Evolutionary conservation across 2,888 invertebrate genomes (phyloP).

Genomic region (Chrysolina haemoptera): DNA sequence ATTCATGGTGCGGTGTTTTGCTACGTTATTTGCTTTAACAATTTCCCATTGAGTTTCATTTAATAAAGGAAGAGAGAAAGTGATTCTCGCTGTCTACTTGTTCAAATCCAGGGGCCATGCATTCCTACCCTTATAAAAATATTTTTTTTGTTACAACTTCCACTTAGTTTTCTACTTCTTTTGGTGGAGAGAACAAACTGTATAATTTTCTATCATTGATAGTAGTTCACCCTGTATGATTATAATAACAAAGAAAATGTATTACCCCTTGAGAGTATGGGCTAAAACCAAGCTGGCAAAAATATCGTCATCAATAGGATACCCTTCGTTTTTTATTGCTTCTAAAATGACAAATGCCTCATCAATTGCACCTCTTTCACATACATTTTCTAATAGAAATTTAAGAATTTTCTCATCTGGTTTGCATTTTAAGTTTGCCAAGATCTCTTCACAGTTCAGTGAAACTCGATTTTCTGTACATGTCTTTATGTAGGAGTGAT

Average conservation of each 20-base stretch:
- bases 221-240: not conserved
- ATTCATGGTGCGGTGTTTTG: too few species aligned
- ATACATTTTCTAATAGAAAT: conserved; percentile 73
- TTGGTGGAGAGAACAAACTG: too few species aligned
- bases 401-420: conserved; percentile 73
- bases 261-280: conserved; percentile 73
- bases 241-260: conserved; percentile 15
- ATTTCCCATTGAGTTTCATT: too few species aligned
- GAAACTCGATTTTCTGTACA: conserved; percentile 74
- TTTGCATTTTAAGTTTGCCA: conserved; percentile 70
- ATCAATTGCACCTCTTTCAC: conserved; percentile 74
- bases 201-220: too few species aligned
- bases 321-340: conserved; percentile 73
- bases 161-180: too few species aligned
- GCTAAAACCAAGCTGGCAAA: conserved; percentile 76
- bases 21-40: too few species aligned
- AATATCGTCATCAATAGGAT: conserved; percentile 73
- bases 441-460: conserved; percentile 70
- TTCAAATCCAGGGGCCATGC: too few species aligned
- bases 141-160: too few species aligned
- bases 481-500: conserved; percentile 73
- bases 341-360: conserved; percentile 74
- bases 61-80: too few species aligned
- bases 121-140: too few species aligned
- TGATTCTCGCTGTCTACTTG: too few species aligned